Percentiles rank a stretch among this genome's conserved stretches.
phyloP scores from a whole-genome alignment of 2,113 vertebrate species.

The Neotoma lepida region DNA sequence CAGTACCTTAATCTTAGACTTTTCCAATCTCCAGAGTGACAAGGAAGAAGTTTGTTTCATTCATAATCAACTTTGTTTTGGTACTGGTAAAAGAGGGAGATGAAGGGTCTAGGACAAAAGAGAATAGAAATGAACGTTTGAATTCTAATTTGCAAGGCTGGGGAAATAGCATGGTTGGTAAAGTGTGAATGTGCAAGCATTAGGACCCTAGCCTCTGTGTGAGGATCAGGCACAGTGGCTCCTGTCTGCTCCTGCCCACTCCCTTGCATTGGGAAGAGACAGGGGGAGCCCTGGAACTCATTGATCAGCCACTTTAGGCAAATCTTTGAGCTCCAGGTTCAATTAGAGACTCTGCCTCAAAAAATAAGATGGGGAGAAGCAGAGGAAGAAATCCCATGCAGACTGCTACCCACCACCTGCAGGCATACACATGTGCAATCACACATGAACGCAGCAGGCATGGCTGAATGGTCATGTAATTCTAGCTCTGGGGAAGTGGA shows the following conservation, averaged over 20 bases:
- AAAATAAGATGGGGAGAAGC: neutral
- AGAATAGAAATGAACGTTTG: neutral
- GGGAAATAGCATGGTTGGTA: neutral
- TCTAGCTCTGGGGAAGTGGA: neutral
- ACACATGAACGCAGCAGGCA: neutral
- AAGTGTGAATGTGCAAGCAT: neutral
- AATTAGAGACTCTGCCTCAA: neutral
- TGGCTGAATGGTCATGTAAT: neutral
- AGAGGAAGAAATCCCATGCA: neutral
- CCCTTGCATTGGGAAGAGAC: neutral
- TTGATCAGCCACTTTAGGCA: neutral
- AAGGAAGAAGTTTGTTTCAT: neutral
- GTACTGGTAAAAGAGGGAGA: neutral
- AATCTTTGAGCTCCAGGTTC: neutral
- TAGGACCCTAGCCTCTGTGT: neutral
- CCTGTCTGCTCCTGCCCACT: no score
- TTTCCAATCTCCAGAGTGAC: neutral
- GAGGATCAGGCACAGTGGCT: neutral
- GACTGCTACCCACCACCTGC: neutral
- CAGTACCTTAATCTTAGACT: neutral
- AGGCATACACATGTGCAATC: neutral
- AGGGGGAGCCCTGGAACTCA: neutral
- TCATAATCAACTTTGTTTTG: neutral
- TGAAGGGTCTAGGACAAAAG: neutral
- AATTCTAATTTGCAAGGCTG: neutral